Evolutionary conservation across 1,140 invertebrate genomes (phyloP), one percentile per base, ranked within the genome.

Genomic region (Semibalanus balanoides): DNA sequence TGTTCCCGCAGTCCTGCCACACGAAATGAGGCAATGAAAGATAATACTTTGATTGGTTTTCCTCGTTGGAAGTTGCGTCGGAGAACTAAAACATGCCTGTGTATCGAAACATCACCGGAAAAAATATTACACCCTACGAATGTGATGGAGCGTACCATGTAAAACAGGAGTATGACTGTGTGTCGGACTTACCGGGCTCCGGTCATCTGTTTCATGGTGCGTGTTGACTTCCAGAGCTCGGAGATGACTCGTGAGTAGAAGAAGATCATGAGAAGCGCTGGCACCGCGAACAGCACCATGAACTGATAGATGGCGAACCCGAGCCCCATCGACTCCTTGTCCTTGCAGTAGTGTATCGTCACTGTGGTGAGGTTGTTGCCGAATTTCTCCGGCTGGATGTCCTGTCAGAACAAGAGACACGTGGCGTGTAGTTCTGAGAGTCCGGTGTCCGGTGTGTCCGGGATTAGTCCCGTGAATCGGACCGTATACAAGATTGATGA

Each of bases 161-260:
- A 69, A 76, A 19, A 51, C 31, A 64, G n/a, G 27, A 28, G 40
- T 22, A 40, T 69, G 72, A 51, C 43, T 73, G 51, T 69, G 51
- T 31, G 40, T n/a, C 29, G 72, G 35, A 27, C 75, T 76, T 19
- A 74, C 69, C 69, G 51, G 25, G 77, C 76, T 75, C 83, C 83
- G 11, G 85, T 86, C 30, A 86, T 81, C 30, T 84, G 82, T 69
- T 80, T 81, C 75, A 86, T 85, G 43, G 81, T 85, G 35, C 82
- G 82, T 0, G 87, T 87, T 73, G 86, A 87, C 74, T 83, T 81
- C 87, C 87, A 88, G 0, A 88, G 83, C 75, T 86, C 86, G 40
- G 83, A 82, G 74, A 88, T 87, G 22, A 88, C 87, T 40, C 82
- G 82, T n/a, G 84, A 79, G 79, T 88, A 88, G 80, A 86, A 88